These are phyloP conservation scores for Megastigmus dorsalis DNA, from an alignment of 2,888 invertebrate genomes.

Conservation along the genomic window DNA sequence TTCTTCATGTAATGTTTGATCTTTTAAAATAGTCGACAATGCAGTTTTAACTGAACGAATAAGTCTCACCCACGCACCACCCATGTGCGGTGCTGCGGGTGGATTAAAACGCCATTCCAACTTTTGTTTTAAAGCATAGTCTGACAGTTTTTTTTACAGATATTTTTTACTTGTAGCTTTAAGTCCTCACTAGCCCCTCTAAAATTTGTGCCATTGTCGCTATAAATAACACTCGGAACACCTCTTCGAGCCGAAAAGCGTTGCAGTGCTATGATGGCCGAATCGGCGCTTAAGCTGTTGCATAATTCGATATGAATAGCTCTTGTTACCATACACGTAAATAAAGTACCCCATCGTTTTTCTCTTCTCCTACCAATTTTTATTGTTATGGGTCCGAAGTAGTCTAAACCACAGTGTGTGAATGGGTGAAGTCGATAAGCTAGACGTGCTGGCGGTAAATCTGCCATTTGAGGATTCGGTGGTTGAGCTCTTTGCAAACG, in stretches of 20 bases:
- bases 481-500: neutral
- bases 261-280: neutral
- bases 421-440: conserved; percentile 56
- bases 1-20: conserved; percentile 44
- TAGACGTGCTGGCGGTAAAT: conserved; percentile 35
- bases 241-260: neutral
- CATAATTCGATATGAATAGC: neutral
- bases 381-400: conserved; percentile 49
- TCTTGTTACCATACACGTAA: neutral
- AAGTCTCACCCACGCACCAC: neutral
- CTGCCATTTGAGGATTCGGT: conserved; percentile 22
- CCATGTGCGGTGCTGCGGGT: neutral
- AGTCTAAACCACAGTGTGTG: conserved; percentile 53
- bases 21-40: conserved; percentile 13
- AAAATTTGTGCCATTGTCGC: conserved; percentile 9
- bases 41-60: conserved; percentile 44
- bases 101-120: neutral
- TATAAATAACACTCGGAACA: neutral
- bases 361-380: neutral
- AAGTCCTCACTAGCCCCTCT: neutral
- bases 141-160: neutral
- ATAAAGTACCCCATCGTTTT: neutral
- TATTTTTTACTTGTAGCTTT: neutral
- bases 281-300: neutral
- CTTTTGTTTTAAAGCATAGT: neutral